Base-by-base conservation (phyloP, 2,888 invertebrate genomes). In the Hemistola chrysoprasaria region DNA sequence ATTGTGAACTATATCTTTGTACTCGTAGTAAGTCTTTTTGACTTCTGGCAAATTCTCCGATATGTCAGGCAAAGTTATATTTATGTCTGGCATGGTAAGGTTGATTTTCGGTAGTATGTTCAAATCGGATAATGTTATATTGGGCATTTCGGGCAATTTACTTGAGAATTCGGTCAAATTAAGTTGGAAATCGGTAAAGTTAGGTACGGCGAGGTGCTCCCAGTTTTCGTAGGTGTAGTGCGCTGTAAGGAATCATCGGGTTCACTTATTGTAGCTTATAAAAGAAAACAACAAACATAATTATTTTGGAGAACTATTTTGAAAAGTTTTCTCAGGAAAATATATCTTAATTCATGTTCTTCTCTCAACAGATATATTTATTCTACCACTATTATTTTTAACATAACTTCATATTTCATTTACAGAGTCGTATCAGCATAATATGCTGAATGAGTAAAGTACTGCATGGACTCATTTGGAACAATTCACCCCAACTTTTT, bases 201-300 rank as follows among this genome's bases (percentile, higher is more conserved):
- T 84, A 59, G 84, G 82, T 65, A 88, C 58, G 40, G 78, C 79
- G 39, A 86, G 58, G 46, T 63, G 66, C 10, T 87, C 86, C 76
- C 73, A 77, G 68, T 88, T 86, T 56, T 84, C 80, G 63, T 88
- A 87, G 11, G 84, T 80, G 85, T 87, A 87, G 78, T 82, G 78
- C 41, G 86, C 87, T 88, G 87, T 64, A 88, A 88, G 65, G 51
- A 79, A 80, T 71, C 61, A 10, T 54, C 50, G 36, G 1, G 1
- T 24, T 25, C 22, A 30, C 29, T 28, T 21, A n/a, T 32, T 32
- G 22, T 21, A 21, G n/a, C 6, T 16, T 6, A 31, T 21, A 11
- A 23, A 22, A 8, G 33, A 22, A 36, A 23, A 7, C 2, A 6
- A 3, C 1, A 21, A 4, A 7, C 16, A 16, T 16, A 16, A 16